A percentile compares a stretch with the other conserved stretches of the same genome.
Evolutionary conservation across 2,797 vertebrate species (phyloP).

Genomic region (Eremophila alpestris): DNA sequence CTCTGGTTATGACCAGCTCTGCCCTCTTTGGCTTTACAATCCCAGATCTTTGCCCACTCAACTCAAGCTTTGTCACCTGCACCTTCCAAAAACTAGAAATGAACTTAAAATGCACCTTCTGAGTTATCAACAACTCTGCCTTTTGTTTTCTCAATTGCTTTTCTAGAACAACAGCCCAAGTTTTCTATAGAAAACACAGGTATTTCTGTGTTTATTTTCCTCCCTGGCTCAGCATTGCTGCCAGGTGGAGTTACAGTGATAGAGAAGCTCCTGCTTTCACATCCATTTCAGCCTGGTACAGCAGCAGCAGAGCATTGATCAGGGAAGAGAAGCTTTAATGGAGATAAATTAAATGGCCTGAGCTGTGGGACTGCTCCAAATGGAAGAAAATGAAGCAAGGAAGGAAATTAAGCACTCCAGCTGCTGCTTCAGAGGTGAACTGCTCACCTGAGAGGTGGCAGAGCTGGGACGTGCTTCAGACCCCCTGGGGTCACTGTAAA

Average conservation of each 20-base stretch:
- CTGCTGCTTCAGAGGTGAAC: background rate
- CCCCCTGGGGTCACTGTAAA: background rate
- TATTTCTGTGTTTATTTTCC: background rate
- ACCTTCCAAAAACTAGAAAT: background rate
- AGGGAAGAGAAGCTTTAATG: background rate
- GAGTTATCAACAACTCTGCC: background rate
- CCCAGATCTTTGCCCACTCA: background rate
- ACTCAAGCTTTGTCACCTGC: background rate
- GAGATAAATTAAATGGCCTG: background rate
- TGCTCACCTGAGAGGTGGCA: background rate
- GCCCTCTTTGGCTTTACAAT: background rate
- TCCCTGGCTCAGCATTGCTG: background rate
- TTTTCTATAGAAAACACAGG: background rate
- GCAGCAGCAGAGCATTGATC: background rate
- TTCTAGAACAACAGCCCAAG: background rate
- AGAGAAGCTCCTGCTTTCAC: background rate
- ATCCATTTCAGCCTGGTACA: background rate
- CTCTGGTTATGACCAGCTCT: background rate
- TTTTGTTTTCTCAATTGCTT: background rate
- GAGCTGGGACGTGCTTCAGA: background rate
- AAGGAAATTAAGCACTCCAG: background rate
- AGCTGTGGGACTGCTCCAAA: background rate
- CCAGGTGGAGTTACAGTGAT: background rate
- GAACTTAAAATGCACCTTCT: background rate
- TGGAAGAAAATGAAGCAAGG: background rate